Percentiles rank a stretch among this genome's conserved stretches.
These are phyloP conservation scores for Chitala chitala DNA, from an alignment of 2,113 vertebrate species.

Conservation along the genomic window DNA sequence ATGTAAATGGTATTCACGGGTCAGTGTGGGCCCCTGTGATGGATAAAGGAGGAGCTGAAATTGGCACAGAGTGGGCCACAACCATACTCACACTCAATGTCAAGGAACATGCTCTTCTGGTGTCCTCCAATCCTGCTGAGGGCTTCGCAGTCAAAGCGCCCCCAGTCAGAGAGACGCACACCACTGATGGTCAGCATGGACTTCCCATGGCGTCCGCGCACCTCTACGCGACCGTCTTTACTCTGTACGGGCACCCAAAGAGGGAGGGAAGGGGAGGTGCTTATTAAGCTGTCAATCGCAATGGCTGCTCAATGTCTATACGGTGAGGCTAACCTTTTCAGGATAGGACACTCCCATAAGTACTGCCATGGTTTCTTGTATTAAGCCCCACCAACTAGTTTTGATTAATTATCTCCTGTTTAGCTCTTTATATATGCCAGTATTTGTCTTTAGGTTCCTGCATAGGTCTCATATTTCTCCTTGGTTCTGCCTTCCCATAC, in stretches of 20 bases:
- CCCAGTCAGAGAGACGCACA: conserved; percentile 79
- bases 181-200: conserved; percentile 84
- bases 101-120: conserved; percentile 96
- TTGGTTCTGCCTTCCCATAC: too few relatives aligned
- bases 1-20: neutral
- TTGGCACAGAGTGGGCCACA: neutral
- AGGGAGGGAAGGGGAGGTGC: neutral
- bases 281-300: neutral
- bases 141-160: conserved; percentile 94
- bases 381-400: too few relatives aligned
- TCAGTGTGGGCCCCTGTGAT: neutral
- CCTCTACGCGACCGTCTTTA: conserved; percentile 83
- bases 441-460: too few relatives aligned
- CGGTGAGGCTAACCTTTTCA: too few relatives aligned
- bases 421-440: too few relatives aligned
- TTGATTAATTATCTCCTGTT: too few relatives aligned
- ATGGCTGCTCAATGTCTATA: too few relatives aligned
- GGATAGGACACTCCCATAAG: too few relatives aligned
- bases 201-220: conserved; percentile 78
- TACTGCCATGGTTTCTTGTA: too few relatives aligned
- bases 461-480: too few relatives aligned
- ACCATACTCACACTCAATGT: conserved; percentile 85
- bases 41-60: neutral
- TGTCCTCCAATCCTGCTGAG: conserved; percentile 93
- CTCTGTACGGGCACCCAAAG: conserved; percentile 63